Evolutionary conservation across 2,113 vertebrate genomes (phyloP), one percentile per base, ranked within the genome.

Genomic region (Bubo blakistoni): DNA sequence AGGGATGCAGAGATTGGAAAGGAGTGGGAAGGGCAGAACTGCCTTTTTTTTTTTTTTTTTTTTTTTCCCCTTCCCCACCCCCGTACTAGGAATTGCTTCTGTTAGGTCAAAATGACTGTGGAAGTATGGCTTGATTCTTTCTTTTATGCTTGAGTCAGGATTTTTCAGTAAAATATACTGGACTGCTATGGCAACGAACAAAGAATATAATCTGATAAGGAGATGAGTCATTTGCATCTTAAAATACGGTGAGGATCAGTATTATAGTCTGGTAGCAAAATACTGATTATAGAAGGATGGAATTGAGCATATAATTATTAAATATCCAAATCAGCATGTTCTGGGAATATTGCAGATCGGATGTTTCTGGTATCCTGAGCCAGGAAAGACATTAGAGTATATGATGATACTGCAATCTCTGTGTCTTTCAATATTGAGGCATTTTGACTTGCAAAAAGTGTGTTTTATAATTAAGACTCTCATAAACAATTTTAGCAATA

Each of bases 141-240:
- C 29, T 88, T 89, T 61, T 70, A 17, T 85, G 73, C 81, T 79
- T 61, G 16, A 66, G 73, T 94, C 49, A 82, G 86, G 84, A 58
- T 95, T 96, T 97, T 97, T 54, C 54, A 66, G 38, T 87, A 54
- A 92, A 91, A 76, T 76, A 49, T 7, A 42, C 13, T 32, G 36
- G 34, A 91, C 62, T 92, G 46, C 86, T 89, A 66, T 95, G 81
- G 67, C 62, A 97, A 89, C 17, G 0, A 79, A 58, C 21, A 17
- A 51, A 85, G 66, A 92, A 51, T 87, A 77, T 93, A 87, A 91
- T 94, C 84, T 77, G 11, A 88, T 88, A 69, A 72, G 8, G 54
- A 82, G 44, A 82, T 96, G 94, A 96, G 65, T 96, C 88, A 96
- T 96, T 36, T 88, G 46, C 61, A 65, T 94, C n/a, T 96, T 95